phyloP scores from a whole-genome alignment of 2,888 invertebrate genomes.

The Apamea crenata region DNA sequence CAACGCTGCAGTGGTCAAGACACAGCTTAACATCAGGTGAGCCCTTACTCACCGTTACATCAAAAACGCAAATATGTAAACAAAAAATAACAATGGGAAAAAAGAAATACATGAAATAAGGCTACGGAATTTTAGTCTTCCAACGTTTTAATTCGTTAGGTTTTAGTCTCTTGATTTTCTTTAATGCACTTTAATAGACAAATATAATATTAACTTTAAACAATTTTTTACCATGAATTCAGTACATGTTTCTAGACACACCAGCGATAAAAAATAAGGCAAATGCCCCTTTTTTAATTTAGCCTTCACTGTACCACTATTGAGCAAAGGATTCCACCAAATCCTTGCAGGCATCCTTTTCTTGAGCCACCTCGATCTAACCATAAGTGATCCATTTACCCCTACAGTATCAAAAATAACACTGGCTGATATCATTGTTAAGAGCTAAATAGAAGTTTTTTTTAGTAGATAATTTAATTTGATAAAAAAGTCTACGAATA shows the following conservation, averaged over 20 bases:
- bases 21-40: no score
- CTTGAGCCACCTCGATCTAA: background rate
- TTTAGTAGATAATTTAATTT: background rate
- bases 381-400: background rate
- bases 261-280: background rate
- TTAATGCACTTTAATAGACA: background rate
- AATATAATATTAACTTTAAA: no score
- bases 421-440: background rate
- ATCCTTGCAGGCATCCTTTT: background rate
- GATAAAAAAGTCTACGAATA: background rate
- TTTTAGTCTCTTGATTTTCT: background rate
- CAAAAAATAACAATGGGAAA: background rate
- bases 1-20: background rate
- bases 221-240: background rate
- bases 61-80: background rate
- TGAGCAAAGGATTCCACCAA: background rate
- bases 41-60: background rate
- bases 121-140: background rate
- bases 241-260: background rate
- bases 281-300: background rate
- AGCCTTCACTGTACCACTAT: background rate
- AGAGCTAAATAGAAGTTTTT: background rate
- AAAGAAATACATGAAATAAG: no score
- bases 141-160: background rate
- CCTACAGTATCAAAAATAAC: background rate